These are phyloP conservation scores for Drosophila mimica DNA, from an alignment of 2,888 invertebrate genomes.

Conservation along the genomic window DNA sequence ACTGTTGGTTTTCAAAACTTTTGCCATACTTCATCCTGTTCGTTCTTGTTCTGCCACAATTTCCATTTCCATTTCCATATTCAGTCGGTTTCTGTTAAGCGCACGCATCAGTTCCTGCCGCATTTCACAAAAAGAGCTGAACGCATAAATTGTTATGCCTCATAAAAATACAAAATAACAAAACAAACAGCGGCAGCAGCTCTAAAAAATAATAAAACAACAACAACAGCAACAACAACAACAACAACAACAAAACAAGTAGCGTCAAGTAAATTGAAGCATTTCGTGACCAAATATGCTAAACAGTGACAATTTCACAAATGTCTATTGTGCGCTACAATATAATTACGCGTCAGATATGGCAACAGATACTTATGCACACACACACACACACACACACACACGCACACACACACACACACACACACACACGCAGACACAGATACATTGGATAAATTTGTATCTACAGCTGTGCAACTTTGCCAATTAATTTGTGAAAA, in stretches of 20 bases:
- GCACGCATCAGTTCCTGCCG: slow-evolving; percentile 60
- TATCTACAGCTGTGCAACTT: slow-evolving; percentile 58
- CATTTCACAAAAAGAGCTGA: slow-evolving; percentile 47
- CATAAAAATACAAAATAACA: slow-evolving; percentile 65
- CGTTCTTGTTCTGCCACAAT: slow-evolving; percentile 22
- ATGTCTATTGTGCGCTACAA: slow-evolving; percentile 74
- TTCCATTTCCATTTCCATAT: slow-evolving; percentile 23
- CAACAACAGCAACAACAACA: slow-evolving; percentile 36
- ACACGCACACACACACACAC: slow-evolving; percentile 12
- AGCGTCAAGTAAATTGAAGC: slow-evolving; percentile 64
- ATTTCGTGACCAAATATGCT: slow-evolving; percentile 84
- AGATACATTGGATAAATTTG: slow-evolving; percentile 43
- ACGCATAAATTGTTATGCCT: slow-evolving; percentile 78
- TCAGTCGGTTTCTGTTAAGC: slow-evolving; percentile 19
- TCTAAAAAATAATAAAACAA: slow-evolving; percentile 24
- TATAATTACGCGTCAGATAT: slow-evolving; percentile 68
- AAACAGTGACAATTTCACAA: slow-evolving; percentile 83
- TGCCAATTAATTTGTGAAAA: slow-evolving; percentile 81
- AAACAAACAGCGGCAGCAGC: slow-evolving; percentile 20
- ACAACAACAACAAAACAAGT: slow-evolving; percentile 56
- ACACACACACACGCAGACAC: background rate
- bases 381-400: slow-evolving; percentile 8
- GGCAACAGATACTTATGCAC: slow-evolving; percentile 49
- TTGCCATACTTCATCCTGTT: slow-evolving; percentile 22
- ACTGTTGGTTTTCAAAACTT: slow-evolving; percentile 2